These are phyloP conservation scores for Bettongia penicillata DNA, from an alignment of 2,113 vertebrate genomes.

Conservation along the genomic window DNA sequence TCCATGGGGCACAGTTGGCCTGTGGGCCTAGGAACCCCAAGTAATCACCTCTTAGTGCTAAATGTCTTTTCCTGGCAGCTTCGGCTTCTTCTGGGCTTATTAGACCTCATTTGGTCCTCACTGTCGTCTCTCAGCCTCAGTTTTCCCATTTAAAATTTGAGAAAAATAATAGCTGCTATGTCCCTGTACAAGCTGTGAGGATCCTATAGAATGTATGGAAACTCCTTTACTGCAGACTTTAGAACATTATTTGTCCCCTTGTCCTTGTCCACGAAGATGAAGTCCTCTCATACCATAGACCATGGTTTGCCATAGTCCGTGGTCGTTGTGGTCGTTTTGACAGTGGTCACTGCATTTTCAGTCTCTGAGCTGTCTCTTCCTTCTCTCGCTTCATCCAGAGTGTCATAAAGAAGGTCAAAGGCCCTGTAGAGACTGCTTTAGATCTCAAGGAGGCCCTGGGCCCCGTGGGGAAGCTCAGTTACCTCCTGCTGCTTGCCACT, in stretches of 20 bases:
- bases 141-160: not conserved
- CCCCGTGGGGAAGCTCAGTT: not conserved
- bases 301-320: not conserved
- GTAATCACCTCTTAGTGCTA: not conserved
- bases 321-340: not conserved
- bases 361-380: not conserved
- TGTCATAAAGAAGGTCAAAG: conserved; percentile 52
- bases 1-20: not conserved
- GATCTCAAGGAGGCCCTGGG: not conserved
- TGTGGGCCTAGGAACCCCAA: not conserved
- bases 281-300: not conserved
- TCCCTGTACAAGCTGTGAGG: not conserved
- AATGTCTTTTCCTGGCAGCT: not conserved
- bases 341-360: not conserved
- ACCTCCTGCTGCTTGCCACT: not conserved
- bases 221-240: not conserved
- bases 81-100: not conserved
- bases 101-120: not conserved
- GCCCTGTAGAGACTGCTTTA: not conserved
- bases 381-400: conserved; percentile 29
- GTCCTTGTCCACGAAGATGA: not conserved
- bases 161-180: not conserved
- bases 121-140: not conserved
- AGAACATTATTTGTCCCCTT: not conserved
- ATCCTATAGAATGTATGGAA: not conserved